phyloP scores from a whole-genome alignment of 2,113 vertebrate genomes.

The Microcebus murinus region DNA sequence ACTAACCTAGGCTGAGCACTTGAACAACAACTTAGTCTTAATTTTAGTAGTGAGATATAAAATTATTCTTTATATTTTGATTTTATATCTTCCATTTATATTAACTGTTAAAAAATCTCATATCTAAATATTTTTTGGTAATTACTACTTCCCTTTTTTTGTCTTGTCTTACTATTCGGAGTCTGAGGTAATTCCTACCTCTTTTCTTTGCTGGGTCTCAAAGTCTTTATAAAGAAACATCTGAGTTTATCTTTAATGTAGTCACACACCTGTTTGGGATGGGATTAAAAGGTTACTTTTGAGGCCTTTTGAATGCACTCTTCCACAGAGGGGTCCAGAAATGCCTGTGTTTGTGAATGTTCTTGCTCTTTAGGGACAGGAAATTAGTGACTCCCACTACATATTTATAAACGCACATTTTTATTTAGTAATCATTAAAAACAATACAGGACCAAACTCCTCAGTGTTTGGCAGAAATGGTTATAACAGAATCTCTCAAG shows the following conservation, averaged over 20 bases:
- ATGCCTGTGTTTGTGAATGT: background rate
- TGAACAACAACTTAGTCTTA: background rate
- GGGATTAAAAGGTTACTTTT: background rate
- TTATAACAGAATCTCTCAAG: background rate
- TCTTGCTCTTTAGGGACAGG: background rate
- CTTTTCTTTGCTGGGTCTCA: constrained; percentile 27
- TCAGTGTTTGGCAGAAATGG: background rate
- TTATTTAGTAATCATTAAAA: constrained; percentile 18
- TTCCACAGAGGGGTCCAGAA: background rate
- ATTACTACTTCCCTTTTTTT: background rate
- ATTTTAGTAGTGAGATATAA: background rate
- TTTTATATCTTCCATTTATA: background rate
- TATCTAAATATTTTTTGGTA: background rate
- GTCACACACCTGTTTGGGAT: background rate
- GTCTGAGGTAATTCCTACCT: background rate
- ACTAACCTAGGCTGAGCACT: background rate
- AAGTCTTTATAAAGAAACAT: background rate
- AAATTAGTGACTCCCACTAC: background rate
- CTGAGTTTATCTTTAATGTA: background rate
- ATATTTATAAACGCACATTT: background rate
- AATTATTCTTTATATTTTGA: constrained; percentile 13
- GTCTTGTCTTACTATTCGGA: background rate
- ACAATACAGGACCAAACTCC: background rate
- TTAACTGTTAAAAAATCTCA: background rate
- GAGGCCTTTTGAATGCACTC: background rate